phyloP scores from a whole-genome alignment of 1,140 invertebrate genomes.

The Aphis craccivora region DNA sequence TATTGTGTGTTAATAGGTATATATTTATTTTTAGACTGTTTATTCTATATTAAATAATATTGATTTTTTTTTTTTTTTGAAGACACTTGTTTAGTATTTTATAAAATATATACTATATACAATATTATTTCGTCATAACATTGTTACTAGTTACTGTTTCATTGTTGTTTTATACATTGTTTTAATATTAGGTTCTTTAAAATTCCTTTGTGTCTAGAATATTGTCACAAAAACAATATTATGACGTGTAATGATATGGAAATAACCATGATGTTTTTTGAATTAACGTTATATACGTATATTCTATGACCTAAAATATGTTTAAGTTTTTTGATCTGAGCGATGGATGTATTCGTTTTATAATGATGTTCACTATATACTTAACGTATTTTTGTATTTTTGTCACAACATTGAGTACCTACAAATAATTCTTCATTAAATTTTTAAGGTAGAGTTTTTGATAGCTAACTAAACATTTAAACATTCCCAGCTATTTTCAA shows the following conservation, averaged over 20 bases:
- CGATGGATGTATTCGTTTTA: constrained; percentile 6
- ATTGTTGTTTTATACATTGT: not conserved
- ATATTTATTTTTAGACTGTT: not conserved
- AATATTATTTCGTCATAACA: constrained; percentile 3
- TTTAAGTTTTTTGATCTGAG: not conserved
- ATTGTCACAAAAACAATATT: not conserved
- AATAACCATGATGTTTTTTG: not conserved
- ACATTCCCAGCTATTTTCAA: not conserved
- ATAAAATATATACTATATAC: not conserved
- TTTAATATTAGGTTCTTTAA: constrained; percentile 8
- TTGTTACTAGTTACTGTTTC: constrained; percentile 5
- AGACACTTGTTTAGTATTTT: not conserved
- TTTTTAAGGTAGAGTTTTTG: not conserved
- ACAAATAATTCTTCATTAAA: not conserved
- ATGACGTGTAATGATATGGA: not conserved
- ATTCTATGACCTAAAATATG: not conserved
- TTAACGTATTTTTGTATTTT: not conserved
- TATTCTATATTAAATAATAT: not conserved
- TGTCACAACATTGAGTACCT: not conserved
- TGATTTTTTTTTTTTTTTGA: not conserved
- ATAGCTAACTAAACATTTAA: not conserved
- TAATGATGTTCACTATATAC: not conserved
- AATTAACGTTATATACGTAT: not conserved
- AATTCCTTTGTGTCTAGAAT: not conserved
- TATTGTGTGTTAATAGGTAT: not conserved